Base-by-base conservation (phyloP, 2,888 invertebrate species). In the Xestia xanthographa region DNA sequence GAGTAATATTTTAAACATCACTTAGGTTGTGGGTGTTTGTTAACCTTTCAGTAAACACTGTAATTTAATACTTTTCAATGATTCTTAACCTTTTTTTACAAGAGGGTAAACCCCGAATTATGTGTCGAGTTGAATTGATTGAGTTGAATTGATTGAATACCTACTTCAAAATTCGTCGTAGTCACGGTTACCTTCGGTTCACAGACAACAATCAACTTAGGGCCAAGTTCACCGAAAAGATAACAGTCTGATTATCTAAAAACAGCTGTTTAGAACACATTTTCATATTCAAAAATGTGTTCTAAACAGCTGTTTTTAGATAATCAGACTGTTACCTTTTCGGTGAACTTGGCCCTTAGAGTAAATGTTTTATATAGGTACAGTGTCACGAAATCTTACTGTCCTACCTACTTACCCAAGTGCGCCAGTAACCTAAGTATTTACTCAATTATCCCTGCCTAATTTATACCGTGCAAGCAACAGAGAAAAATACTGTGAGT, bases 141-240 rank as follows among this genome's bases (percentile, higher is more conserved):
- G 17, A 76, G 66, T 53, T 76, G 17, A 53, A 48, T 62, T 48
- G 45, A 65, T 76, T 38, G 17, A 76, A 29, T 34, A 68, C 29
- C 26, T 48, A 58, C 5, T 41, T 53, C 3, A 62, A 77, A 77
- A 34, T 82, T 56, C 22, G 11, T 60, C 3, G 17, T 20, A 48
- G 41, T 66, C 56, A 77, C 69, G 82, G 66, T 82, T 70, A 66
- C 26, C 48, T 66, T 66, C 48, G 22, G 34, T 56, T 70, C 48
- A 77, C 62, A 82, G 62, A 82, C 56, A 82, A 77, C n/a, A n/a
- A n/a, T n/a, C n/a, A n/a, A n/a, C n/a, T n/a, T n/a, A n/a, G n/a
- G n/a, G n/a, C n/a, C n/a, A n/a, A n/a, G n/a, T n/a, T n/a, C n/a
- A n/a, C n/a, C n/a, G n/a, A n/a, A n/a, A n/a, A n/a, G n/a, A n/a